Base-by-base conservation (phyloP, 2,888 invertebrate genomes). In the Ryuthela nishihirai region DNA sequence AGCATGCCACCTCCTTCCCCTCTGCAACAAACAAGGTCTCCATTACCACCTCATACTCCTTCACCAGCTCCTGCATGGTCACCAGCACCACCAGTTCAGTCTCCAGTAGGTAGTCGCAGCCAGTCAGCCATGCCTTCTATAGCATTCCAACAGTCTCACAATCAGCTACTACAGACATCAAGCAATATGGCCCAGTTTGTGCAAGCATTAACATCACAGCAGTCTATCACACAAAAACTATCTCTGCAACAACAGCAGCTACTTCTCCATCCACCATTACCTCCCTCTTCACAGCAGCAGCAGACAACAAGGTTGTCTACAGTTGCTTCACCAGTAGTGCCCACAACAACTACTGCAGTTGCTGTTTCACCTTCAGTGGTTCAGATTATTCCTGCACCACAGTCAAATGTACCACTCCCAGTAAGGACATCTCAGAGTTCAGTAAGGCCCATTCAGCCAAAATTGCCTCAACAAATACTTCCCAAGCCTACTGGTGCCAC, bases 371-470 rank as follows among this genome's bases (percentile, higher is more conserved):
- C 25, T 4, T 43, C 53, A 12, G 40, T 61, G 47, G 53, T 64
- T 18, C 62, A 62, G 17, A 43, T 62, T 26, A 62, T 62, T 15
- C 46, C 49, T n/a, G 44, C 56, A 9, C 44, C 45, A 25, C 53
- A 53, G 18, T 35, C 44, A 17, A 52, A 42, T 40, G 43, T 49
- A 6, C 25, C 44, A 15, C 15, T 44, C 21, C 54, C 60, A 21
- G 36, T 52, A 18, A 40, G 61, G 41, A 54, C 63, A 24, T 53
- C 72, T 72, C 66, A 81, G 29, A 81, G 81, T 71, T 81, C 81
- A 68, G 56, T 65, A 49, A 62, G 67, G 29, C 66, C 66, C n/a
- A 67, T 66, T 60, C 75, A 82, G 70, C 82, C 82, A 34, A 83
- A 83, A 73, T 81, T 82, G 20, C 72, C 74, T 20, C 67, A 65